Evolutionary conservation across 2,888 invertebrate genomes (phyloP).

Genomic region (Caenorhabditis sp.): DNA sequence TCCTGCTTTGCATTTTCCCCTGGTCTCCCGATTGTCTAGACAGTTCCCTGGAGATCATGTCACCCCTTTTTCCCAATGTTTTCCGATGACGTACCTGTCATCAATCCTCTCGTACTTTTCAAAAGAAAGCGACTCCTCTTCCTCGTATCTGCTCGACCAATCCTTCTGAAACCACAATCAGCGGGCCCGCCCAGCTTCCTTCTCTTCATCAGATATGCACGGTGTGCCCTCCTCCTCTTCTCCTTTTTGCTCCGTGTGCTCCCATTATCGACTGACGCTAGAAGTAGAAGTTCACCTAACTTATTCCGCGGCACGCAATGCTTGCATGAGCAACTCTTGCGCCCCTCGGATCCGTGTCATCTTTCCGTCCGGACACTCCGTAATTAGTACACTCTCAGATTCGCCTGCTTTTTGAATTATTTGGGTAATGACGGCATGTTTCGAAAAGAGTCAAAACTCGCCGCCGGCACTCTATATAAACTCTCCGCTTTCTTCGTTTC

Average conservation of each 20-base stretch:
- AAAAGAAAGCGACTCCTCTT: background rate
- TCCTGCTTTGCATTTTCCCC: background rate
- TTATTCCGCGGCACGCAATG: slow-evolving; percentile 46
- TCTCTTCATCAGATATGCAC: slow-evolving; percentile 6
- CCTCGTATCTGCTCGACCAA: too few species aligned
- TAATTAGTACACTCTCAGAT: background rate
- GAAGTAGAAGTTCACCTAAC: slow-evolving; percentile 41
- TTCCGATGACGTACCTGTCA: too few species aligned
- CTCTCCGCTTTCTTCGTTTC: background rate
- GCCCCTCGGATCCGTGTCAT: slow-evolving; percentile 7
- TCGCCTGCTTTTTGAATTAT: slow-evolving; percentile 8
- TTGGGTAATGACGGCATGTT: background rate
- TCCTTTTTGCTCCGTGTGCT: slow-evolving; percentile 1
- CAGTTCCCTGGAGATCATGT: too few species aligned
- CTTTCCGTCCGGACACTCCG: background rate
- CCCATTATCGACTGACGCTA: slow-evolving; percentile 4
- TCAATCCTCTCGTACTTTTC: background rate
- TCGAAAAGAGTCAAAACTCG: too few species aligned
- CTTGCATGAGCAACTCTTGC: slow-evolving; percentile 8
- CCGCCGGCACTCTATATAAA: slow-evolving; percentile 7
- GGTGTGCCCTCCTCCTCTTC: slow-evolving; percentile 10
- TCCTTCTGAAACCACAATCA: too few species aligned
- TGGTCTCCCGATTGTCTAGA: too few species aligned
- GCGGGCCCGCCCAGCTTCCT: background rate
- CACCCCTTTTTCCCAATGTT: too few species aligned